These are phyloP conservation scores for Zaprionus kolodkinae DNA, from an alignment of 1,140 invertebrate genomes.

Conservation along the genomic window DNA sequence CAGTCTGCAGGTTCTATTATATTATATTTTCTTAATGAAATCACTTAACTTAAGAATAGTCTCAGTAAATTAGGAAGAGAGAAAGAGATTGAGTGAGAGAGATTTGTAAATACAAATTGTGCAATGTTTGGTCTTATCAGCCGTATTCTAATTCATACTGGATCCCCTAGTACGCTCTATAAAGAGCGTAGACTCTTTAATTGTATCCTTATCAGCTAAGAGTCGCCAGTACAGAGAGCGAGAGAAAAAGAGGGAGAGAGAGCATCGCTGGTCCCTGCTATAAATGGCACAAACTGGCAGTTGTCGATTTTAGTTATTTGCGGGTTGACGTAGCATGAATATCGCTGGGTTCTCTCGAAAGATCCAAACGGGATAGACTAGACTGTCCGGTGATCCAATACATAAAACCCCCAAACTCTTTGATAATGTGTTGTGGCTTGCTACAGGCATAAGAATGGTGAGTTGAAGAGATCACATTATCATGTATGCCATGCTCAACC, in stretches of 20 bases:
- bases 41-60: conserved; percentile 56
- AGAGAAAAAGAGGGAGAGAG: conserved; percentile 6
- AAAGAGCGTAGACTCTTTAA: conserved; percentile 11
- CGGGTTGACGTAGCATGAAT: conserved; percentile 59
- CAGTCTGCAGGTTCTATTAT: background rate
- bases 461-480: conserved; percentile 34
- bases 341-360: conserved; percentile 28
- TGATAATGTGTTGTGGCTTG: conserved; percentile 63
- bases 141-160: background rate
- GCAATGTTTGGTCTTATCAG: background rate
- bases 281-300: conserved; percentile 68
- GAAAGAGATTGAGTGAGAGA: conserved; percentile 7
- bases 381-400: background rate
- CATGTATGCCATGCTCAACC: background rate
- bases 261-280: conserved; percentile 32
- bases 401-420: conserved; percentile 10
- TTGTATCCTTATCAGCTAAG: conserved; percentile 68
- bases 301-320: conserved; percentile 70
- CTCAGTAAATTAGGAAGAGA: background rate
- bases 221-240: conserved; percentile 10
- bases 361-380: conserved; percentile 11
- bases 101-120: conserved; percentile 8
- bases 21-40: too few species aligned
- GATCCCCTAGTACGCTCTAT: background rate
- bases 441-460: conserved; percentile 67